These are phyloP conservation scores for Varanus salvator DNA, from an alignment of 2,113 vertebrate species.

Conservation along the genomic window DNA sequence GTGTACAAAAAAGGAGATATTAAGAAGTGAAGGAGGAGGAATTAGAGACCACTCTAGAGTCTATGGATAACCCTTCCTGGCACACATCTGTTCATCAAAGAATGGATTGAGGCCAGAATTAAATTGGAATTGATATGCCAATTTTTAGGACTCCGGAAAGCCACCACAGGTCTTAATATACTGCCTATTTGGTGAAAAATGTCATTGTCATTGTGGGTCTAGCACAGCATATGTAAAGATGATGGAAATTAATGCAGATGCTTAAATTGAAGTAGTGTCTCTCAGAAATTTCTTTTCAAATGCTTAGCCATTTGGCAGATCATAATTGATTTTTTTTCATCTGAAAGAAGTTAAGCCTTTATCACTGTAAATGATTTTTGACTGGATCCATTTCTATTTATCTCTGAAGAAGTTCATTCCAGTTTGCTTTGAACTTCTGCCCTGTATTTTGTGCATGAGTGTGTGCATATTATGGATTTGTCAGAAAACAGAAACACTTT, in stretches of 20 bases:
- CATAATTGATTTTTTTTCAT: slow-evolving; percentile 50
- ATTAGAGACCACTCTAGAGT: background rate
- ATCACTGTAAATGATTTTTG: slow-evolving; percentile 53
- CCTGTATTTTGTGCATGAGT: background rate
- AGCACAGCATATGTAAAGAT: slow-evolving; percentile 21
- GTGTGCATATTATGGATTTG: slow-evolving; percentile 8
- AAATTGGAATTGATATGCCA: background rate
- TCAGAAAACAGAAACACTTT: slow-evolving; percentile 14
- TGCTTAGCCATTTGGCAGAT: slow-evolving; percentile 25
- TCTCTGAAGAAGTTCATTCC: slow-evolving; percentile 55
- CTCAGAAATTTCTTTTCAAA: slow-evolving; percentile 36
- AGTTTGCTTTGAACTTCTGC: slow-evolving; percentile 39
- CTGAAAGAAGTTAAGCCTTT: slow-evolving; percentile 42
- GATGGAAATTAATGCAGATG: slow-evolving; percentile 29
- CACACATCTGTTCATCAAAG: background rate
- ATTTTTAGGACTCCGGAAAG: background rate
- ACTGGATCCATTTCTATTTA: slow-evolving; percentile 62
- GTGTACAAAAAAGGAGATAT: no score
- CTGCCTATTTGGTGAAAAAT: background rate
- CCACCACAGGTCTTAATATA: background rate
- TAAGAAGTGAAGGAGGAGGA: background rate
- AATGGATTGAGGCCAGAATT: background rate
- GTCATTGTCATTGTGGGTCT: background rate
- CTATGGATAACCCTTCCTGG: background rate
- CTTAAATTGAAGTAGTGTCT: slow-evolving; percentile 29